Percentiles rank a stretch among this genome's conserved stretches.
These are phyloP conservation scores for Choloepus didactylus DNA, from an alignment of 2,797 vertebrate species.

Conservation along the genomic window DNA sequence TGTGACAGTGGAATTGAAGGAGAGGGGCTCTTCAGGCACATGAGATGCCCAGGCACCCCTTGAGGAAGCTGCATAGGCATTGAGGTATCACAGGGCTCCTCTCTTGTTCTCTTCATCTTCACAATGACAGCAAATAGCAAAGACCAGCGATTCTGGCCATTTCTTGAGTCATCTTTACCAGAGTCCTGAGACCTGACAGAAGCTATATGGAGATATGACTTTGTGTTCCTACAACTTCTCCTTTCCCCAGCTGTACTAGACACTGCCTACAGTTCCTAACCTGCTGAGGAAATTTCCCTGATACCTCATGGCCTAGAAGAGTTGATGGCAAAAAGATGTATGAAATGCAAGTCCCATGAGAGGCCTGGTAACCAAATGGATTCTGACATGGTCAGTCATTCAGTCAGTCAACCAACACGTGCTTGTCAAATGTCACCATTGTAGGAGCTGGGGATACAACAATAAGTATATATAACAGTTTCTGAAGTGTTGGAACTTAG, in stretches of 20 bases:
- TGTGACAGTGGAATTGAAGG: not conserved
- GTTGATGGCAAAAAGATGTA: not conserved
- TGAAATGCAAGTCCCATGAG: not conserved
- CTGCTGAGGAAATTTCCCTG: not conserved
- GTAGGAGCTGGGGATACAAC: not conserved
- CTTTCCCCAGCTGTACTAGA: not conserved
- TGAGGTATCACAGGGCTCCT: not conserved
- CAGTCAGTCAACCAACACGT: not conserved
- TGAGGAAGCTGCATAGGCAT: not conserved
- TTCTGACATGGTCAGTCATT: not conserved
- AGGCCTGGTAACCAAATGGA: not conserved
- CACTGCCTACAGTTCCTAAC: not conserved
- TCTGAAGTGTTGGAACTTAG: not conserved
- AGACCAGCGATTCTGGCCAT: not conserved
- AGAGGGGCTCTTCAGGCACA: not conserved
- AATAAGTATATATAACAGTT: not conserved
- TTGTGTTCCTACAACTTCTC: not conserved
- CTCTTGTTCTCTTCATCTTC: not conserved
- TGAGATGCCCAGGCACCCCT: not conserved
- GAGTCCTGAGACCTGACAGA: not conserved
- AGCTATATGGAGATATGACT: fast-evolving
- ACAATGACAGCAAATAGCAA: not conserved
- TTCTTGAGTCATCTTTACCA: not conserved
- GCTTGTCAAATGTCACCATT: not conserved
- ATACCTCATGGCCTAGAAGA: not conserved